Evolutionary conservation across 1,140 invertebrate genomes (phyloP), one percentile per base, ranked within the genome.

Genomic region (Eueides isabella): DNA sequence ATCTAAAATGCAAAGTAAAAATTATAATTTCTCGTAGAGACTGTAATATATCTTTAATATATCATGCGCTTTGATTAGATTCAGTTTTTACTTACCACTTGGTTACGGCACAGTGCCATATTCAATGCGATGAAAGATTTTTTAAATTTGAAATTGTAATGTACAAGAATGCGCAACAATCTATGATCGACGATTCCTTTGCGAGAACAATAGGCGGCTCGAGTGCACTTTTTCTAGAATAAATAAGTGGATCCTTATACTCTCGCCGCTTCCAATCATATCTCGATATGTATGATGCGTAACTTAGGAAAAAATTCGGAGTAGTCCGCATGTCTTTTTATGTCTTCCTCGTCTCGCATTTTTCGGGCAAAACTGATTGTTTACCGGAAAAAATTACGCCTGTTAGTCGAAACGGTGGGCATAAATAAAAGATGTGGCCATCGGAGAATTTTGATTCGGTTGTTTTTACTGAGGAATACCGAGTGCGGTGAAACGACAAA

Each of bases 381-480:
- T 92, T 92, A 91, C 84, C 88, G 91, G 91, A 92, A 92, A 92
- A 92, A 92, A 92, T 92, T 90, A 92, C 89, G 88, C 85, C 90
- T 92, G 91, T 92, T 91, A 92, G 87, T 82, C 85, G 87, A 87
- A 89, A 85, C 84, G 85, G 79, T 77, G 80, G 68, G 81, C 76
- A 92, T 92, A 91, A 92, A 92, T 92, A 92, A 92, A 92, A 92
- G 89, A 92, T 91, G 88, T 67, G 83, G 79, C 74, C 76, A 83
- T 82, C 79, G 79, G 83, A 84, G 91, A 90, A 91, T 92, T 91
- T 92, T 92, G 91, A 92, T 92, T 91, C 89, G 89, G 81, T 86
- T 61, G 73, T 92, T 92, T 92, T 92, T 92, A 86, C 23, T 67
- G 66, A 70, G 65, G 79, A 80, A 83, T 85, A 75, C 81, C 85